Conservation (phyloP, 2,797 vertebrate species). For the Lepilemur septentrionalis region DNA sequence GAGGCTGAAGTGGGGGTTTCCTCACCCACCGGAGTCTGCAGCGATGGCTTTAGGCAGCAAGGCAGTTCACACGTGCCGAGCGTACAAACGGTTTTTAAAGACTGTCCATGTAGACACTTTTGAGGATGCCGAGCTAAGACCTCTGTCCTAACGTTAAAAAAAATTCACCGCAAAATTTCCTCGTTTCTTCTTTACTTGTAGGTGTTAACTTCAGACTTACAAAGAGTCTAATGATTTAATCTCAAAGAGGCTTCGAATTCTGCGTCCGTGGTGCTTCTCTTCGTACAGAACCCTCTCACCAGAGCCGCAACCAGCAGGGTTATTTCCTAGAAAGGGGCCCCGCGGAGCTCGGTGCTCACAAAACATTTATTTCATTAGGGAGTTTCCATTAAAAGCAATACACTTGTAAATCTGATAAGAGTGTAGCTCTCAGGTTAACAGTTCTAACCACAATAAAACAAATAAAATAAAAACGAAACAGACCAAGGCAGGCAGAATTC, state of each 20-base stretch:
- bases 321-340: background rate
- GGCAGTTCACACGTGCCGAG: rapidly evolving
- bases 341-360: background rate
- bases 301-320: background rate
- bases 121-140: background rate
- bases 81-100: background rate
- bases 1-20: background rate
- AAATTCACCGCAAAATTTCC: background rate
- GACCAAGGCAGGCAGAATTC: background rate
- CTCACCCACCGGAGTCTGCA: background rate
- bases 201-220: background rate
- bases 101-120: too few species aligned
- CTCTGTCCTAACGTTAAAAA: background rate
- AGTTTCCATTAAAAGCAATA: background rate
- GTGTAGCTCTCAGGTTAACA: background rate
- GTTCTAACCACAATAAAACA: background rate
- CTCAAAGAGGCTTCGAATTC: background rate
- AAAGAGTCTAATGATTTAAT: background rate
- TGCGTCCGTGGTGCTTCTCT: rapidly evolving
- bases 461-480: background rate
- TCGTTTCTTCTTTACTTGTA: background rate
- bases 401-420: background rate
- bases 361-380: background rate
- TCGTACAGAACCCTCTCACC: rapidly evolving
- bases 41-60: rapidly evolving